Conservation (phyloP, 2,113 vertebrate genomes). For the Dipodomys spectabilis region DNA sequence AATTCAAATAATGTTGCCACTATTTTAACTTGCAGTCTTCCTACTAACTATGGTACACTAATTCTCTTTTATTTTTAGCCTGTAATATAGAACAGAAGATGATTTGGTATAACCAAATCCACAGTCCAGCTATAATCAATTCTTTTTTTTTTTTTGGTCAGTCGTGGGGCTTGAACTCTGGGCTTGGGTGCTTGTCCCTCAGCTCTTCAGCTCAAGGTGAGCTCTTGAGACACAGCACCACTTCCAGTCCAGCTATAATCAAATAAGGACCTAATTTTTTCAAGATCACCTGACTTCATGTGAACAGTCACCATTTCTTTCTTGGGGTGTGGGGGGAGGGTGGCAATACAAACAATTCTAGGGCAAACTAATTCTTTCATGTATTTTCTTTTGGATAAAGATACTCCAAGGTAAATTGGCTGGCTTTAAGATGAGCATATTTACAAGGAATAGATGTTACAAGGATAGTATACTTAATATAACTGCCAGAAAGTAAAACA, state of each 20-base stretch:
- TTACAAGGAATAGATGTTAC: neutral
- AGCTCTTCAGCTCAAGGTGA: no score
- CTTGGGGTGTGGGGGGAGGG: neutral
- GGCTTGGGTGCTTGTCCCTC: no score
- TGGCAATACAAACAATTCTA: neutral
- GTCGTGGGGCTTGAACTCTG: no score
- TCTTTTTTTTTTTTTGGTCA: no score
- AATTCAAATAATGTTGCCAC: neutral
- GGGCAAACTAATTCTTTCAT: neutral
- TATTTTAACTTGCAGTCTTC: neutral
- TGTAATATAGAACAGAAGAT: neutral
- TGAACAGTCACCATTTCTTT: neutral
- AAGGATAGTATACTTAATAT: neutral
- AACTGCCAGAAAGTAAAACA: constrained; percentile 6
- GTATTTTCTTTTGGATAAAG: neutral
- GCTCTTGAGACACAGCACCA: no score
- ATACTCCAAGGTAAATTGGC: neutral
- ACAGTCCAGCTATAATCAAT: neutral
- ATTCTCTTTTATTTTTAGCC: neutral
- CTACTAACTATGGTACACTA: neutral
- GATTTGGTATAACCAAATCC: neutral
- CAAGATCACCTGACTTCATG: neutral
- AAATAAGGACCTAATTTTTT: constrained; percentile 2
- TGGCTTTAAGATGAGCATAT: neutral
- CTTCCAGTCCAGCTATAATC: neutral